phyloP scores from a whole-genome alignment of 2,888 invertebrate species.

The Leucophora obtusa region DNA sequence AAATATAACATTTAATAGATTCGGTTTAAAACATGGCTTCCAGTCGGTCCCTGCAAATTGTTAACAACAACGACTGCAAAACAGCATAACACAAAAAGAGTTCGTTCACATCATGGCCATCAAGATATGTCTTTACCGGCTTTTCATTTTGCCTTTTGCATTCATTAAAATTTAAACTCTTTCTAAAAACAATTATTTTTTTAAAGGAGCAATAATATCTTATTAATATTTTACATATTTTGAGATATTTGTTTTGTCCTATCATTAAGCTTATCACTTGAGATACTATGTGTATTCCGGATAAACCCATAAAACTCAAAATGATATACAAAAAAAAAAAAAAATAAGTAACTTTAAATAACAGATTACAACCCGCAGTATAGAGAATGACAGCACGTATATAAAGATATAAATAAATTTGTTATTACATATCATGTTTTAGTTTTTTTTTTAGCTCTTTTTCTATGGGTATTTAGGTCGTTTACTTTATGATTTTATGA shows the following conservation, averaged over 20 bases:
- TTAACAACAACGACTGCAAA: conserved; percentile 11
- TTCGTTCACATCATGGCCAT: conserved; percentile 49
- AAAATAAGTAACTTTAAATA: not conserved
- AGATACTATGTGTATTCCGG: not conserved
- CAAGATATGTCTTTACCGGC: conserved; percentile 34
- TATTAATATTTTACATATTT: not conserved
- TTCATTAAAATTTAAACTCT: not conserved
- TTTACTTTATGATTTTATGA: conserved; percentile 24
- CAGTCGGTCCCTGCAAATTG: not conserved
- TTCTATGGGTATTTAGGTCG: conserved; percentile 52
- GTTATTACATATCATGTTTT: conserved; percentile 13
- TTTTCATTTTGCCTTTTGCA: conserved; percentile 22
- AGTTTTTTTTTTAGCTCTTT: conserved; percentile 19
- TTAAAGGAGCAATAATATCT: not conserved
- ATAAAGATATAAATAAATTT: not conserved
- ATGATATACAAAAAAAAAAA: not conserved
- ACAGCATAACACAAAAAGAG: conserved; percentile 34
- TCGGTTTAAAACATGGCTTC: too few species aligned
- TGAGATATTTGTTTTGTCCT: not conserved
- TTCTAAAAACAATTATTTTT: not conserved
- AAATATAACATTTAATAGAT: too few species aligned
- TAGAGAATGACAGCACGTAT: conserved; percentile 18
- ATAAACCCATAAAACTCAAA: not conserved
- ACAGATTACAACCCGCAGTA: conserved; percentile 39
- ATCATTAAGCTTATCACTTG: not conserved